Percentiles rank a stretch among this genome's conserved stretches.
phyloP scores from a whole-genome alignment of 2,113 vertebrate genomes.

The Thryonomys swinderianus region DNA sequence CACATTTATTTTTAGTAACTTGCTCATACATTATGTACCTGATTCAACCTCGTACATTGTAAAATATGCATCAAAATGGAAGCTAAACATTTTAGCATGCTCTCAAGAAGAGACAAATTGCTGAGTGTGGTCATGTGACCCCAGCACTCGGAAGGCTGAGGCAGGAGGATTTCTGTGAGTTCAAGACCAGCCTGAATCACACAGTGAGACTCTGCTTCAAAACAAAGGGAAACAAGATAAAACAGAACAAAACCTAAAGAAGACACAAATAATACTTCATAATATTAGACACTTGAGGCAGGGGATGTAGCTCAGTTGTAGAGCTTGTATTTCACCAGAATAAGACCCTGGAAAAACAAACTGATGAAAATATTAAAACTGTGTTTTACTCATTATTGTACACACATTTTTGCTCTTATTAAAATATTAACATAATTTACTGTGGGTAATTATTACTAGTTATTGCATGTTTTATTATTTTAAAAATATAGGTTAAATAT shows the following conservation, averaged over 20 bases:
- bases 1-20: not conserved
- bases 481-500: conserved; percentile 19
- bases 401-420: not conserved
- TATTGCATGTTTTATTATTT: not conserved
- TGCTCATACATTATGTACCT: not conserved
- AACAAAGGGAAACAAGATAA: too few species aligned
- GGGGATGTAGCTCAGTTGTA: not conserved
- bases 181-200: too few species aligned
- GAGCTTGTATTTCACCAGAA: not conserved
- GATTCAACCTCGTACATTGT: not conserved
- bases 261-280: not conserved
- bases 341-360: not conserved
- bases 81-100: not conserved
- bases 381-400: not conserved
- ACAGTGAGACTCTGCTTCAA: too few species aligned
- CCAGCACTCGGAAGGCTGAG: too few species aligned
- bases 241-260: too few species aligned
- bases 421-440: not conserved
- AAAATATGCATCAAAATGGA: not conserved
- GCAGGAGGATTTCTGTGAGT: too few species aligned
- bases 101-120: not conserved
- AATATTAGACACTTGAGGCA: not conserved
- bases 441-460: not conserved
- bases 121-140: too few species aligned
- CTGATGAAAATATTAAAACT: not conserved